Evolutionary conservation across 2,797 vertebrate genomes (phyloP).

Genomic region (Streptopelia turtur): DNA sequence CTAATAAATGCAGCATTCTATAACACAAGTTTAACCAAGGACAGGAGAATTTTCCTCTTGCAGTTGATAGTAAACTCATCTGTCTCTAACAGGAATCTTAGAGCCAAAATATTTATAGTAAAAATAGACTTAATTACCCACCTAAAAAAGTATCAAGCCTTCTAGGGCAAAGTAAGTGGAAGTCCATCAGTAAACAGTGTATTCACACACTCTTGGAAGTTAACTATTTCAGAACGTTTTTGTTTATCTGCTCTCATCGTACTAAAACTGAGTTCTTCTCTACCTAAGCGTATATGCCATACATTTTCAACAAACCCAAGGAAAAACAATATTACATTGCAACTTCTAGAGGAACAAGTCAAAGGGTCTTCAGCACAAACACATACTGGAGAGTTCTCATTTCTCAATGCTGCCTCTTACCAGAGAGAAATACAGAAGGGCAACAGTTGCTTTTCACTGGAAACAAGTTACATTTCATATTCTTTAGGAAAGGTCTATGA

Average conservation of each 20-base stretch:
- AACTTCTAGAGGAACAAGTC: not conserved
- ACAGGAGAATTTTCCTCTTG: not conserved
- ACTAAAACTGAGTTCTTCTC: not conserved
- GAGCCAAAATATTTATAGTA: not conserved
- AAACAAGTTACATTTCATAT: not conserved
- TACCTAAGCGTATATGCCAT: not conserved
- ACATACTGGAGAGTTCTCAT: accelerated
- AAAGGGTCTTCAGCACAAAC: not conserved
- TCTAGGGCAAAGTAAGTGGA: not conserved
- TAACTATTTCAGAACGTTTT: not conserved
- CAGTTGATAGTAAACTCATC: not conserved
- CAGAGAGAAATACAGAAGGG: not conserved
- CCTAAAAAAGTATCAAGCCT: not conserved
- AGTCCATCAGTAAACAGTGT: not conserved
- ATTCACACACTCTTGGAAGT: not conserved
- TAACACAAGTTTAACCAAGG: not conserved
- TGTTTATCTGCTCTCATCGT: not conserved
- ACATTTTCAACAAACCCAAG: too few relatives aligned
- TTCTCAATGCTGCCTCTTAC: not conserved
- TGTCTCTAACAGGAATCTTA: not conserved
- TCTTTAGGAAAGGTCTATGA: not conserved
- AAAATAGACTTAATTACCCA: not conserved
- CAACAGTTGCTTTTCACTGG: not conserved
- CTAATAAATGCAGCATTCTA: not conserved
- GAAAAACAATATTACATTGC: not conserved